Conservation (phyloP, 2,888 invertebrate species). For the Apantesis nais region DNA sequence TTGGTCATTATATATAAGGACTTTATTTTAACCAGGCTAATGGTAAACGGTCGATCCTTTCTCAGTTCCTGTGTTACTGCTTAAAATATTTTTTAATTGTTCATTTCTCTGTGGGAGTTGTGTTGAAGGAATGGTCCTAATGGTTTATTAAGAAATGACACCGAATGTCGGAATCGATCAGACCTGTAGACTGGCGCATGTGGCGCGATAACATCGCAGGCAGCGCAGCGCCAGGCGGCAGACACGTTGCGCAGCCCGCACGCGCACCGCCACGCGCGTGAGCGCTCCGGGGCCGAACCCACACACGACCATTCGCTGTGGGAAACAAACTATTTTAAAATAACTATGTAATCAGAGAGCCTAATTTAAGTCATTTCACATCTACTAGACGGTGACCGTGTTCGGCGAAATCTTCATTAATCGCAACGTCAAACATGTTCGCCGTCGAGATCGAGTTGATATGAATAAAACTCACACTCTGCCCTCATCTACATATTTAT, state of each 20-base stretch:
- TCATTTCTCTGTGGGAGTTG: too few species aligned
- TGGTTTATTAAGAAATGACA: neutral
- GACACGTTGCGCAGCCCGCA: conserved; percentile 82
- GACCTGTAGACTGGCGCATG: conserved; percentile 82
- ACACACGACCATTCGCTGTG: conserved; percentile 80
- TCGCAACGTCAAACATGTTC: too few species aligned
- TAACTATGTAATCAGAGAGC: neutral
- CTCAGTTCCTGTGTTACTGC: too few species aligned
- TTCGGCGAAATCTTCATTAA: too few species aligned
- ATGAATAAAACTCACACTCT: too few species aligned
- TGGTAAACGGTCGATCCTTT: neutral
- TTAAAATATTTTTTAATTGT: too few species aligned
- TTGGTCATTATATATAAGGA: too few species aligned
- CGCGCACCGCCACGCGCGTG: conserved; percentile 79
- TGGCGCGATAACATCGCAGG: conserved; percentile 79
- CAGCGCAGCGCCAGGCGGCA: conserved; percentile 82
- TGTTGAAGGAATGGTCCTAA: neutral
- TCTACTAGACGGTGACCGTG: too few species aligned
- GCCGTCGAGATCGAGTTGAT: too few species aligned
- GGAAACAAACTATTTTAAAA: neutral
- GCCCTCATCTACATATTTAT: neutral
- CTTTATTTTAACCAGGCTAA: neutral
- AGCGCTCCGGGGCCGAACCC: conserved; percentile 81
- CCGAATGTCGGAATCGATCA: too few species aligned
- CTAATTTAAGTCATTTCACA: too few species aligned